Base-by-base conservation (phyloP, 2,797 vertebrate species). In the Orientallactaga sibirica region DNA sequence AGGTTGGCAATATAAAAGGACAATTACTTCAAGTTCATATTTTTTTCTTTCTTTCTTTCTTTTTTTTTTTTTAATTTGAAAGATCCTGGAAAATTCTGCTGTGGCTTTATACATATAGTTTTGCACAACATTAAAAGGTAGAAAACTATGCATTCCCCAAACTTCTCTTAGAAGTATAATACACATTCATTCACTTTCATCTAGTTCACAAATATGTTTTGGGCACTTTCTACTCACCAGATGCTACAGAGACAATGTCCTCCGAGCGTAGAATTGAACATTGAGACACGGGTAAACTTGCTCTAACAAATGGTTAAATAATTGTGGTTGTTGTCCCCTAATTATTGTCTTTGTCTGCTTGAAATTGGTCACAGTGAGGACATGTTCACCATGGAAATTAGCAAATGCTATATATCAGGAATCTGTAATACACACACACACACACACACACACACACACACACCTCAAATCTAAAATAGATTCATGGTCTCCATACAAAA, bases 1-100 rank as follows among this genome's bases (percentile, higher is more conserved):
- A 96, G 94, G 55, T 96, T 98, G 98, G 98, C 97, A 98, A 96
- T 96, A 97, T 97, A 98, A 98, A 98, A 98, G 97, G 95, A 98
- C 98, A 98, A 98, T 98, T 98, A 98, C 97, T 96, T 98, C 97
- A 93, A 96, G 93, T 96, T 98, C 95, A 96, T 80, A 97, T 94
- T 97, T 96, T 95, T 96, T 97, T 97, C 93, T 97, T 97, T 94
- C 6, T 7, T 67, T 68, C 97, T 97, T 95, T 48, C 7, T 73
- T 95, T 95, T 89, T n/a, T 5, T 75, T 73, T 66, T 62, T 94
- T 94, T 95, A 96, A 97, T 96, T 97, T 97, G 97, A 90, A 97
- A 96, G 94, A 94, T 95, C 97, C 96, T 41, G 90, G n/a, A 93
- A 71, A 58, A 97, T 97, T 97, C 96, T 96, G 58, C 93, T 96